Evolutionary conservation across 2,797 vertebrate species (phyloP).

Genomic region (Paedocypris micromegethes): DNA sequence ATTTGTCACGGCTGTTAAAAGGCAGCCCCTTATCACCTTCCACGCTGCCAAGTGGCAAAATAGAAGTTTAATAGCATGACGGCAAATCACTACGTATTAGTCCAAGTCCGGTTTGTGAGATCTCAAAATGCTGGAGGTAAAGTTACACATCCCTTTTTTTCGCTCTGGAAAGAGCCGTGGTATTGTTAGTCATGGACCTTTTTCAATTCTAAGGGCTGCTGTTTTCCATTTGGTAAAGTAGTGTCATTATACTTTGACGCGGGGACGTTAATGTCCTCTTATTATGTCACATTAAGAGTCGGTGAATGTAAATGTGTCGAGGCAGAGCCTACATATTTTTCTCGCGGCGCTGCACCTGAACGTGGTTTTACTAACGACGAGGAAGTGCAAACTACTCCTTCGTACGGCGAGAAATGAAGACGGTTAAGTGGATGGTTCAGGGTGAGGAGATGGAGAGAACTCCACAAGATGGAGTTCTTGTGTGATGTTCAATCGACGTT

Average conservation of each 20-base stretch:
- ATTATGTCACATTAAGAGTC: conserved; percentile 42
- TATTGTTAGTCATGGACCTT: conserved; percentile 26
- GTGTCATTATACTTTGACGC: conserved; percentile 36
- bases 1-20: conserved; percentile 34
- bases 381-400: conserved; percentile 50
- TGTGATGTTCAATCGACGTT: neutral
- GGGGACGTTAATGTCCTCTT: conserved; percentile 34
- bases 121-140: conserved; percentile 19
- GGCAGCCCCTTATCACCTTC: conserved; percentile 39
- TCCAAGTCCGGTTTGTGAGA: conserved; percentile 37
- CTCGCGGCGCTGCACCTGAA: conserved; percentile 43
- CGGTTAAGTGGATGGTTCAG: conserved; percentile 55
- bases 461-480: too few species aligned
- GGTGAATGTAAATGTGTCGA: conserved; percentile 33
- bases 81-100: conserved; percentile 48
- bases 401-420: conserved; percentile 59
- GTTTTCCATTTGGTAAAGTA: conserved; percentile 18
- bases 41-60: conserved; percentile 39
- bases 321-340: conserved; percentile 33
- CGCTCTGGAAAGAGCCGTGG: conserved; percentile 21
- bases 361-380: conserved; percentile 47
- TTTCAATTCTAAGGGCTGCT: conserved; percentile 19
- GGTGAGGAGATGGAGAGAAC: conserved; percentile 4
- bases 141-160: conserved; percentile 21
- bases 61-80: conserved; percentile 45